Percentiles rank a stretch among this genome's conserved stretches.
Evolutionary conservation across 2,888 invertebrate species (phyloP).

Genomic region (Hetaerina titia): DNA sequence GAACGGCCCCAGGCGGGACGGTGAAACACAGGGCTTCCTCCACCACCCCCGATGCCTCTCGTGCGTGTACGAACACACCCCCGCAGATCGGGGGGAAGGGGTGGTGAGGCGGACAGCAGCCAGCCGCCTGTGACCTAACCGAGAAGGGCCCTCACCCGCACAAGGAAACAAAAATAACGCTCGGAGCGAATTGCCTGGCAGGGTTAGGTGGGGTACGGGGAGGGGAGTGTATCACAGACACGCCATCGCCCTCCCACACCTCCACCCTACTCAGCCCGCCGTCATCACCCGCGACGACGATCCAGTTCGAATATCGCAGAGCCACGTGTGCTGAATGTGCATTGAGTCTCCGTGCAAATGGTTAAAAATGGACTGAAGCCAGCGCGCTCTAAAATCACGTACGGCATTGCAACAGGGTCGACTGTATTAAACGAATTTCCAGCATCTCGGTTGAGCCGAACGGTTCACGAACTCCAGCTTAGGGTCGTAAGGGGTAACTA

Average conservation of each 20-base stretch:
- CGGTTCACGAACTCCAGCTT: too few relatives aligned
- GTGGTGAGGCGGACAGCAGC: not conserved
- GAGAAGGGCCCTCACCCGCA: constrained; percentile 39
- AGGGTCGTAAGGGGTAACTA: too few relatives aligned
- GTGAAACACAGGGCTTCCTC: not conserved
- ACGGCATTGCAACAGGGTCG: too few relatives aligned
- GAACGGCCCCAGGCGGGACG: not conserved
- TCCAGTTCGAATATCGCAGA: not conserved
- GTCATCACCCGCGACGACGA: not conserved
- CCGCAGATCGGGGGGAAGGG: not conserved
- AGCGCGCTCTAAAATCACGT: too few relatives aligned
- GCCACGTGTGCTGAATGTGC: too few relatives aligned
- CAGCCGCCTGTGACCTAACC: constrained; percentile 40
- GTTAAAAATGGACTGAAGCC: too few relatives aligned
- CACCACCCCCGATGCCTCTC: not conserved
- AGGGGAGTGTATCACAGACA: not conserved
- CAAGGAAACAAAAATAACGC: constrained; percentile 37
- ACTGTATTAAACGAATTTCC: too few relatives aligned
- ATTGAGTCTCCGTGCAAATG: too few relatives aligned
- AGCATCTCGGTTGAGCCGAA: too few relatives aligned
- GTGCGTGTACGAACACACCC: not conserved
- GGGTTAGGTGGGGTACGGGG: not conserved
- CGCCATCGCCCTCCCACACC: not conserved
- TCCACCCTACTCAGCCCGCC: not conserved
- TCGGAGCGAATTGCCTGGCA: not conserved